Conservation (phyloP, 2,888 invertebrate species). For the Dryococelus australis region DNA sequence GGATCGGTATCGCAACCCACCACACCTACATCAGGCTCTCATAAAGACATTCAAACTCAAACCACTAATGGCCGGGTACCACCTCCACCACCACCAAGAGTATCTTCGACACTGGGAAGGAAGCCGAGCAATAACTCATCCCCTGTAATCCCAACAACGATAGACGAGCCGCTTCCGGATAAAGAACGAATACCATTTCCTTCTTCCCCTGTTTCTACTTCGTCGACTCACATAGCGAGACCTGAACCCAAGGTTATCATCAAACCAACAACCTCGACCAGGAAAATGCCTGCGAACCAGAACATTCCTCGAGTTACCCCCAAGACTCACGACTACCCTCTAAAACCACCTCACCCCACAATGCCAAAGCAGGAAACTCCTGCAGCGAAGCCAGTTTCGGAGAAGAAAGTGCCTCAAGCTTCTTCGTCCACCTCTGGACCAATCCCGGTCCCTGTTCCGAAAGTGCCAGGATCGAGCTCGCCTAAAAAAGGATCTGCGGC, state of each 20-base stretch:
- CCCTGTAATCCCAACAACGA: conserved; percentile 26
- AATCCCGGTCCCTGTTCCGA: conserved; percentile 4
- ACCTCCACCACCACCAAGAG: conserved; percentile 78
- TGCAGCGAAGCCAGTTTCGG: not conserved
- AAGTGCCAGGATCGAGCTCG: not conserved
- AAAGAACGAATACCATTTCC: not conserved
- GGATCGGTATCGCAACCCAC: conserved; percentile 36
- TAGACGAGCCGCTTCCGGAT: not conserved
- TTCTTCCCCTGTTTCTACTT: conserved; percentile 41
- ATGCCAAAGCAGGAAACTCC: not conserved
- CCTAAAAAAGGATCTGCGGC: not conserved
- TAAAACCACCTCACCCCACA: conserved; percentile 23
- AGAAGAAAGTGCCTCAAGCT: not conserved
- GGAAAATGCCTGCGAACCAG: conserved; percentile 48
- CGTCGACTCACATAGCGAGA: conserved; percentile 59
- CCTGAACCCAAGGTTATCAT: conserved; percentile 69
- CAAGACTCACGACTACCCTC: conserved; percentile 31
- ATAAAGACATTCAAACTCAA: conserved; percentile 39
- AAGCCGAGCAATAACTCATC: conserved; percentile 53
- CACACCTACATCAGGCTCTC: conserved; percentile 33
- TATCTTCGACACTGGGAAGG: conserved; percentile 71
- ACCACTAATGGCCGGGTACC: conserved; percentile 55
- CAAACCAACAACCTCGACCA: conserved; percentile 60
- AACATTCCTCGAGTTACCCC: conserved; percentile 53
- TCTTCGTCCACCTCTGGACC: not conserved